Evolutionary conservation across 2,888 invertebrate species (phyloP).

Genomic region (Drosophila neoperkinsi): DNA sequence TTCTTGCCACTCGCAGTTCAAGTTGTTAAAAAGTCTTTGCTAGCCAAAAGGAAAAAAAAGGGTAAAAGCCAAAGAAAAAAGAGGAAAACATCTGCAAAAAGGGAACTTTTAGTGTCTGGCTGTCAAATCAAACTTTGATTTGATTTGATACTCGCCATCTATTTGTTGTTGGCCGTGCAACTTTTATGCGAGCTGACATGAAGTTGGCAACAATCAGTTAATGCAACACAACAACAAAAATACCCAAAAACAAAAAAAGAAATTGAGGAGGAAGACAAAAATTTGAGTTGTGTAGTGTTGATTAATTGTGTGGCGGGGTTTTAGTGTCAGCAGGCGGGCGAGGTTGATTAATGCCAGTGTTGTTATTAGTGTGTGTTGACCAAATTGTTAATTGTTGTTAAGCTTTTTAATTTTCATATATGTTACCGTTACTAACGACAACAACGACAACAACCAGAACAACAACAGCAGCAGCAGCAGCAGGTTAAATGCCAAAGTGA

Average conservation of each 20-base stretch:
- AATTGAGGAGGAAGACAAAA: not conserved
- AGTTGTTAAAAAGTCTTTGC: conserved; percentile 62
- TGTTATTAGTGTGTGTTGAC: conserved; percentile 43
- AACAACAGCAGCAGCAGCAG: conserved; percentile 5
- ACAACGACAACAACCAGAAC: conserved; percentile 5
- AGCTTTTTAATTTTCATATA: conserved; percentile 74
- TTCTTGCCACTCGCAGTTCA: conserved; percentile 59
- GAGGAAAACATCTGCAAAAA: conserved; percentile 4
- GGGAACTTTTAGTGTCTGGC: conserved; percentile 58
- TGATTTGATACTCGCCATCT: conserved; percentile 65
- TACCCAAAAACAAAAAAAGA: not conserved
- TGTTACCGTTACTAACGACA: conserved; percentile 36
- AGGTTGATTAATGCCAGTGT: conserved; percentile 61
- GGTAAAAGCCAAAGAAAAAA: not conserved
- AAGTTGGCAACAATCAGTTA: conserved; percentile 72
- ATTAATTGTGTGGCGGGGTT: conserved; percentile 57
- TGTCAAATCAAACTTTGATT: conserved; percentile 79
- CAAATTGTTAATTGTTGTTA: conserved; percentile 76
- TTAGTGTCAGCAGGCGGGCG: conserved; percentile 56
- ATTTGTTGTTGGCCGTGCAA: conserved; percentile 35
- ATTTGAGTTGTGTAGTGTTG: conserved; percentile 44
- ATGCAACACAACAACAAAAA: conserved; percentile 47
- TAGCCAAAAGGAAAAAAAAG: conserved; percentile 37
- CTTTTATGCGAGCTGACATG: conserved; percentile 75
- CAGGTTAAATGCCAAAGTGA: conserved; percentile 55